These are phyloP conservation scores for Dione juno DNA, from an alignment of 2,888 invertebrate genomes.

Conservation along the genomic window DNA sequence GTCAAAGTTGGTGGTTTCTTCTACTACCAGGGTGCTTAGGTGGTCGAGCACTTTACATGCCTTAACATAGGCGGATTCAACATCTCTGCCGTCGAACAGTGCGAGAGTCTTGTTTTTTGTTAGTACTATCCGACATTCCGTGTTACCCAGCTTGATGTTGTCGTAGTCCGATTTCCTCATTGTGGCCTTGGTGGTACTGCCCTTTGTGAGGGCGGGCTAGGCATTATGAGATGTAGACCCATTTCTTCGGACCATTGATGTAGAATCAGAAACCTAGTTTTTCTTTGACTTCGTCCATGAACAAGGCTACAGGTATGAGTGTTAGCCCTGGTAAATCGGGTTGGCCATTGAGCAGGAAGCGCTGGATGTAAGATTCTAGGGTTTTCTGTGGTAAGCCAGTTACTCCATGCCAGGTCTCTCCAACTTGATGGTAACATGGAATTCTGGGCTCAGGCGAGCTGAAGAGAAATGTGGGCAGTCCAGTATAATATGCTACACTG, in stretches of 20 bases:
- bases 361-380: neutral
- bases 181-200: too few species aligned
- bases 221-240: neutral
- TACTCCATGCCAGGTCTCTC: neutral
- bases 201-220: too few species aligned
- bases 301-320: neutral
- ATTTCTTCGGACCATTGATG: neutral
- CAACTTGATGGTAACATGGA: neutral
- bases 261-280: neutral
- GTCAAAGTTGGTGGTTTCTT: too few species aligned
- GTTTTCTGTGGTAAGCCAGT: neutral
- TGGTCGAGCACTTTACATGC: too few species aligned
- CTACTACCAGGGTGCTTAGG: too few species aligned
- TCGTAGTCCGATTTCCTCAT: neutral
- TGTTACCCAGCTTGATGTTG: neutral
- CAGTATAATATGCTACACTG: too few species aligned
- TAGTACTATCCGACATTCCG: neutral
- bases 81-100: too few species aligned
- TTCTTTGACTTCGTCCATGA: constrained; percentile 1
- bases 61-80: too few species aligned
- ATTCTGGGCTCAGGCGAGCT: neutral
- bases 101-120: too few species aligned
- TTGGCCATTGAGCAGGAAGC: neutral
- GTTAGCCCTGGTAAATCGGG: neutral
- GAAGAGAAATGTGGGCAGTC: too few species aligned